Evolutionary conservation across 2,797 vertebrate genomes (phyloP).

Genomic region (Phalloptychus januarius): DNA sequence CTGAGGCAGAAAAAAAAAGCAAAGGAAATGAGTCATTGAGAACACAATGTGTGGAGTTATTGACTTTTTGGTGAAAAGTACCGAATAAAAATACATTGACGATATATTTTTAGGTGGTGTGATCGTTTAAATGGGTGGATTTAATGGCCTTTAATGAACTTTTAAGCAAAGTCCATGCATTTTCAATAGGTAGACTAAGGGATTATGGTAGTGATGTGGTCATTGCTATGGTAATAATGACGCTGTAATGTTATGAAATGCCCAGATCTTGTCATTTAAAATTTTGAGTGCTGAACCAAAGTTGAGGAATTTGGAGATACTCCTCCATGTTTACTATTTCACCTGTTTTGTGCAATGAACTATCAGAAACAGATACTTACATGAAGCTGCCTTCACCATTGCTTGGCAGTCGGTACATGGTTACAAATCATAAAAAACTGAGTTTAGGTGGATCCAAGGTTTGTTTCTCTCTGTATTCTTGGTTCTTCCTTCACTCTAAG

Average conservation of each 20-base stretch:
- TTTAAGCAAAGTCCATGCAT: background rate
- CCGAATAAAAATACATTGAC: background rate
- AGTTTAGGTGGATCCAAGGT: background rate
- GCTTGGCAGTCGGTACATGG: background rate
- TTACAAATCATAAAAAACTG: background rate
- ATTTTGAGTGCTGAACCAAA: background rate
- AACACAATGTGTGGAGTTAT: background rate
- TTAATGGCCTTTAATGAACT: background rate
- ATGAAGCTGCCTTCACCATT: background rate
- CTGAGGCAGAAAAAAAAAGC: background rate
- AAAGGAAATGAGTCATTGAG: background rate
- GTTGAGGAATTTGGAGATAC: background rate
- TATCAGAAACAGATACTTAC: background rate
- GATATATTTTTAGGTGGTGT: background rate
- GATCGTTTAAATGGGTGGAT: background rate
- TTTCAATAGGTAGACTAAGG: background rate
- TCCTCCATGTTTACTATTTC: background rate
- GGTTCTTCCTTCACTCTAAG: background rate
- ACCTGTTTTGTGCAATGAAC: background rate
- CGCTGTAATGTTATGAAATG: too few species aligned
- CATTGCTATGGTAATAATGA: too few species aligned
- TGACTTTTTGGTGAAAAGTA: background rate
- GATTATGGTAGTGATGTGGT: background rate
- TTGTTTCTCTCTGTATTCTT: background rate
- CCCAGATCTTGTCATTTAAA: background rate